phyloP scores from a whole-genome alignment of 2,797 vertebrate species.

The Phrynocephalus guinanensis region DNA sequence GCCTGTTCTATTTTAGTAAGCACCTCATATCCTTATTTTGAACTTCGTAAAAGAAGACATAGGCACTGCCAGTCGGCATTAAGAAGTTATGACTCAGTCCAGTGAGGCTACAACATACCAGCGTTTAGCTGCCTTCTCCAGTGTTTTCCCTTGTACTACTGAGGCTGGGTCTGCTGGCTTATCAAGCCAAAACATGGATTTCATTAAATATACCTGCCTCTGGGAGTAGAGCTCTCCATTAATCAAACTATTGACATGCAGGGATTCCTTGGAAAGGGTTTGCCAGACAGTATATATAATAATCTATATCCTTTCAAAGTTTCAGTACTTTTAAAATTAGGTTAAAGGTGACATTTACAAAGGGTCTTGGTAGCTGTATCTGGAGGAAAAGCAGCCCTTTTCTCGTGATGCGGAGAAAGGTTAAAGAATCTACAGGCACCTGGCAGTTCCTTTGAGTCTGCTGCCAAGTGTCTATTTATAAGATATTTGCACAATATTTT shows the following conservation, averaged over 20 bases:
- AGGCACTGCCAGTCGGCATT: slow-evolving; percentile 9
- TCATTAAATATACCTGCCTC: background rate
- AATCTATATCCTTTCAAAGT: background rate
- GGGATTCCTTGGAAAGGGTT: background rate
- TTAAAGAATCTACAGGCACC: background rate
- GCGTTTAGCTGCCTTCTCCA: background rate
- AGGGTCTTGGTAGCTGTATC: background rate
- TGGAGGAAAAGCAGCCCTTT: background rate
- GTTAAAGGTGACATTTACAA: background rate
- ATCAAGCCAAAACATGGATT: background rate
- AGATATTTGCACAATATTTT: slow-evolving; percentile 45
- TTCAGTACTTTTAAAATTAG: background rate
- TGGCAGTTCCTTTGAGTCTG: background rate
- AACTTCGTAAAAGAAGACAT: background rate
- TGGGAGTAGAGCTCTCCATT: background rate
- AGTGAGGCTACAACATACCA: background rate
- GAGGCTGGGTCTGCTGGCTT: background rate
- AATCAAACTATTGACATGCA: background rate
- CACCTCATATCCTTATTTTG: background rate
- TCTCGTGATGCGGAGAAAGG: background rate
- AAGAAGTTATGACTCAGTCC: slow-evolving; percentile 2
- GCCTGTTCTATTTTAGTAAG: background rate
- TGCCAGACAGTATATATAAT: background rate
- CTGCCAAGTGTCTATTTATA: slow-evolving; percentile 3
- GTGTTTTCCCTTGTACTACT: background rate